phyloP scores from a whole-genome alignment of 2,888 invertebrate species.

The Heliconius erato region DNA sequence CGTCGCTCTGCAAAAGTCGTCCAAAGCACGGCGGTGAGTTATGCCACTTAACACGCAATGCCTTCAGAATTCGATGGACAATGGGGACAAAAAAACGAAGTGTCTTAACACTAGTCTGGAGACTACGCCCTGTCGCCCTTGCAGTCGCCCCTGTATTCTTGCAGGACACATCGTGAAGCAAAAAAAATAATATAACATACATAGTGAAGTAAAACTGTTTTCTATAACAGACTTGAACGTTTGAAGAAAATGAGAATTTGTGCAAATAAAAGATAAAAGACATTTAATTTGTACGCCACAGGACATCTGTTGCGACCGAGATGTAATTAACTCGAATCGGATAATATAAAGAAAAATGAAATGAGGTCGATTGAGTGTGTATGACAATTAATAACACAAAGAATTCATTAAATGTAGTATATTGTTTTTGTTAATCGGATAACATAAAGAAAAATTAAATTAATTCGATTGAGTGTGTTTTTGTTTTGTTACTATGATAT shows the following conservation, averaged over 20 bases:
- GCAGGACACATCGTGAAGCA: too few species aligned
- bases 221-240: background rate
- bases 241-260: constrained; percentile 8
- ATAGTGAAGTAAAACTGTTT: background rate
- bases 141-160: too few species aligned
- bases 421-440: background rate
- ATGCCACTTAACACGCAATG: too few species aligned
- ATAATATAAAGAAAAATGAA: background rate
- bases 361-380: background rate
- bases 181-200: background rate
- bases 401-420: background rate
- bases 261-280: constrained; percentile 9
- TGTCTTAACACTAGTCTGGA: too few species aligned
- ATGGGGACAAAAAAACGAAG: too few species aligned
- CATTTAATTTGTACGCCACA: constrained; percentile 15
- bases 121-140: too few species aligned
- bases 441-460: too few species aligned
- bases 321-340: background rate
- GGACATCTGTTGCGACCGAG: constrained; percentile 10
- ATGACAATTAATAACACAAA: background rate
- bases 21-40: too few species aligned
- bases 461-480: too few species aligned
- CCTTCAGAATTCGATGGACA: too few species aligned
- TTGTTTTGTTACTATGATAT: too few species aligned
- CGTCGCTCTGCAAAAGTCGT: too few species aligned